Evolutionary conservation across 2,888 invertebrate species (phyloP), one percentile per base, ranked within the genome.

Genomic region (Theodoxus fluviatilis): DNA sequence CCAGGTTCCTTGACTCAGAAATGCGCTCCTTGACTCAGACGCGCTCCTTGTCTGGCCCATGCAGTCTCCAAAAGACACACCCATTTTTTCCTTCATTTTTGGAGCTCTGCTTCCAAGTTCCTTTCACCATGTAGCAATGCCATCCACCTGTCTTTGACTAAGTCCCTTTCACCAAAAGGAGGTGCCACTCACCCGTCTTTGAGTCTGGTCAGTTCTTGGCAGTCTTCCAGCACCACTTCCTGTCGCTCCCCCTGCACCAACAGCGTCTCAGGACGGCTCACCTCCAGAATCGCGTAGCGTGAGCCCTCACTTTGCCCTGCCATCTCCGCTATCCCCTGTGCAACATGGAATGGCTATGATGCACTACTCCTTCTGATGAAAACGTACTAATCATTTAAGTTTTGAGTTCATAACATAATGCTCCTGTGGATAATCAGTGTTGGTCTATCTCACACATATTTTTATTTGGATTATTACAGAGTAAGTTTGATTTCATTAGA

Each of bases 271-370:
- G 84, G 84, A 63, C 81, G 79, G 68, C 80, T 83, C 12, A 83
- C 76, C 70, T 85, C 84, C 49, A 85, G 70, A 52, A 85, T 75
- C 67, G 81, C 80, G 76, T 81, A 84, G 18, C 78, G 68, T 4
- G 82, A 80, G 15, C 75, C 75, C 64, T 81, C 81, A 25, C 74
- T 77, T 37, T 78, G 78, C 22, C 83, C 80, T 9, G 84, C 78
- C 71, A 85, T 80, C 66, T 83, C 80, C 33, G 83, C 80, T 67
- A 85, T 81, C 61, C 84, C 84, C 84, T 85, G 73, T 15, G 70
- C 37, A 33, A n/a, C 59, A 59, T 40, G 22, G 47, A 22, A 55
- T 33, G 3, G 43, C 33, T 18, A 9, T 18, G 22, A 33, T 47
- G 28, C 28, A 3, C n/a, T 28, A 59, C 15, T 28, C 28, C 15